A percentile compares a stretch with the other conserved stretches of the same genome.
phyloP scores from a whole-genome alignment of 1,140 invertebrate species.

The Drosophila suzukii region DNA sequence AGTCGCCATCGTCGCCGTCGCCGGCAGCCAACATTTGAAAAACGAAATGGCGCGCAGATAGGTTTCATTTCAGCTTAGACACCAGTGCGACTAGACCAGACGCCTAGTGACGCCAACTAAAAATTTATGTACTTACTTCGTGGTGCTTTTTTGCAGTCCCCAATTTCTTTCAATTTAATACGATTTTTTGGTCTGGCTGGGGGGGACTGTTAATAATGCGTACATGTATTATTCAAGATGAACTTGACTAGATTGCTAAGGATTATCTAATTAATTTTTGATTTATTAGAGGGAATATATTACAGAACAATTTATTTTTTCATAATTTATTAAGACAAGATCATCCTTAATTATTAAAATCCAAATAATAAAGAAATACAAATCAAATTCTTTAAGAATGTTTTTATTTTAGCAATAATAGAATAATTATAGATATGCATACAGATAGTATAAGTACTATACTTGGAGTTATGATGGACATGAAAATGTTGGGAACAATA shows the following conservation, averaged over 20 bases:
- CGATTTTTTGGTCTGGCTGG: constrained; percentile 38
- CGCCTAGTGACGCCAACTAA: constrained; percentile 75
- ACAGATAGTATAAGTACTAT: not conserved
- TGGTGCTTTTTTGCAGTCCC: constrained; percentile 49
- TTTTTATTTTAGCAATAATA: too few species aligned
- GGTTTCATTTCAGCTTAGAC: constrained; percentile 78
- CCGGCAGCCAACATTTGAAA: constrained; percentile 74
- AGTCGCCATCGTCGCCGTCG: constrained; percentile 60
- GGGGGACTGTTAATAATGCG: not conserved
- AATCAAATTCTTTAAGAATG: too few species aligned
- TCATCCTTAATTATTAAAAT: too few species aligned
- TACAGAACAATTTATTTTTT: not conserved
- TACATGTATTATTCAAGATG: constrained; percentile 24
- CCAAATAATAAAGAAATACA: too few species aligned
- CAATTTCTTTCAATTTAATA: constrained; percentile 53
- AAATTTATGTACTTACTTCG: constrained; percentile 68
- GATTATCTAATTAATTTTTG: not conserved
- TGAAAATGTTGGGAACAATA: constrained; percentile 1
- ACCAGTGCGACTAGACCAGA: constrained; percentile 75
- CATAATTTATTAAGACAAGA: not conserved
- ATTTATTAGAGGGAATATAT: not conserved
- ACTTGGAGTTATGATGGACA: constrained; percentile 1
- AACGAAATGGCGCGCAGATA: constrained; percentile 75
- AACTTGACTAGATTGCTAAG: not conserved
- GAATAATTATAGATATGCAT: not conserved